A percentile compares a stretch with the other conserved stretches of the same genome.
Evolutionary conservation across 2,113 vertebrate genomes (phyloP).

Genomic region (Morone chrysops): DNA sequence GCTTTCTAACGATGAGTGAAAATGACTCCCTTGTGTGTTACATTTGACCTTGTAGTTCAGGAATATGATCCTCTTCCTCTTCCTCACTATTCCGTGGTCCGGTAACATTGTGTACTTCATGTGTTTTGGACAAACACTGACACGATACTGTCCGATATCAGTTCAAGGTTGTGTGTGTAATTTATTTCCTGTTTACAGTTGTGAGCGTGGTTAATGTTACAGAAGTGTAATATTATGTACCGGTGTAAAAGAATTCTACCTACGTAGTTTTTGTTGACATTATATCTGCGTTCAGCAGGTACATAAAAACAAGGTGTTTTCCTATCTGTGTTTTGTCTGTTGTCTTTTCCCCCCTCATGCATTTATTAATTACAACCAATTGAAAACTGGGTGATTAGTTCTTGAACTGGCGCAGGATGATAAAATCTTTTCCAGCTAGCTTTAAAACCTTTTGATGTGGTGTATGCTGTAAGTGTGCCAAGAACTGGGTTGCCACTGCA

Average conservation of each 20-base stretch:
- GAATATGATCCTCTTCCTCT: background rate
- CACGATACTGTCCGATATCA: background rate
- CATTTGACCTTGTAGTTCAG: conserved; percentile 10
- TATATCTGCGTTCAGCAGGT: background rate
- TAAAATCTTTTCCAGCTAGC: conserved; percentile 26
- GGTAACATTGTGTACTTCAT: background rate
- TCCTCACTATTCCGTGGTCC: background rate
- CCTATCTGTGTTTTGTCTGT: background rate
- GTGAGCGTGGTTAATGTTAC: background rate
- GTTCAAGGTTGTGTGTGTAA: background rate
- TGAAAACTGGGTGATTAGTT: conserved; percentile 19
- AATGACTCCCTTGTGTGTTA: background rate
- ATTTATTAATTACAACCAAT: background rate
- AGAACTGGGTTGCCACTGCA: conserved; percentile 15
- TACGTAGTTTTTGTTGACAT: background rate
- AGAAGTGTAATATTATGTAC: background rate
- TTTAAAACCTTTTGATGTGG: conserved; percentile 25
- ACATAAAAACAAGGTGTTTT: background rate
- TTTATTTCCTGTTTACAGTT: background rate
- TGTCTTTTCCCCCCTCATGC: background rate
- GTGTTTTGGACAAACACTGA: background rate
- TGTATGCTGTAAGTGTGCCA: conserved; percentile 4
- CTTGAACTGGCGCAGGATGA: background rate
- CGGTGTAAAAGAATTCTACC: background rate
- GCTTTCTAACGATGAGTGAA: background rate